A percentile compares a stretch with the other conserved stretches of the same genome.
Evolutionary conservation across 2,888 invertebrate genomes (phyloP).

Genomic region (Cheiracanthium punctorium): DNA sequence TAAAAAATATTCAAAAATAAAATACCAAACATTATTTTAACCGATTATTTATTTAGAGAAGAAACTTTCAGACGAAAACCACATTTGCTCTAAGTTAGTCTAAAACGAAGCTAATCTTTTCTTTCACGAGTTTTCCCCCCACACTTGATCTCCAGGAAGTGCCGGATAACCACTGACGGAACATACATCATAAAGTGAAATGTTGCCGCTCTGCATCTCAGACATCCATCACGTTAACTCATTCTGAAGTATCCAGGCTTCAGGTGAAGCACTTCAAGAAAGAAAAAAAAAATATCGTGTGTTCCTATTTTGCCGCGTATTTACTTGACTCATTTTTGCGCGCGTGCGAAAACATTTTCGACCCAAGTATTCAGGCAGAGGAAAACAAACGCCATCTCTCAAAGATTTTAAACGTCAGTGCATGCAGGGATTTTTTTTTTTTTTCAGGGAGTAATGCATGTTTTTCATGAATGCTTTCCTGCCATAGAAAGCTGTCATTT

Average conservation of each 20-base stretch:
- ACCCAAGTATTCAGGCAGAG: background rate
- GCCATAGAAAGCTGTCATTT: too few species aligned
- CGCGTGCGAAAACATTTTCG: background rate
- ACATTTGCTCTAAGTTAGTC: too few species aligned
- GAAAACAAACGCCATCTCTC: background rate
- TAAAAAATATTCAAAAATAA: too few species aligned
- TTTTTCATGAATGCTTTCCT: too few species aligned
- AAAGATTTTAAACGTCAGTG: too few species aligned
- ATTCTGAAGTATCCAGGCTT: background rate
- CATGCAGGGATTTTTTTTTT: too few species aligned
- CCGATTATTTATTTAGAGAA: too few species aligned
- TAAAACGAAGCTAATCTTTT: too few species aligned
- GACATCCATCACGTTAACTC: background rate
- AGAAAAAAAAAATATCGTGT: background rate
- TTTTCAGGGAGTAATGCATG: too few species aligned
- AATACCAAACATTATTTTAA: too few species aligned
- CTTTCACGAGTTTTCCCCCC: too few species aligned
- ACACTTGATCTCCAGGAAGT: background rate
- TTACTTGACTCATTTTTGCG: background rate
- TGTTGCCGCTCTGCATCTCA: background rate
- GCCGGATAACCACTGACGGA: background rate
- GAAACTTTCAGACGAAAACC: too few species aligned
- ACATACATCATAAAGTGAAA: background rate
- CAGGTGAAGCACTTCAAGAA: background rate
- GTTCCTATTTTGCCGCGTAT: background rate